Conservation (phyloP, 2,113 vertebrate genomes). For the Microcebus jonahi region DNA sequence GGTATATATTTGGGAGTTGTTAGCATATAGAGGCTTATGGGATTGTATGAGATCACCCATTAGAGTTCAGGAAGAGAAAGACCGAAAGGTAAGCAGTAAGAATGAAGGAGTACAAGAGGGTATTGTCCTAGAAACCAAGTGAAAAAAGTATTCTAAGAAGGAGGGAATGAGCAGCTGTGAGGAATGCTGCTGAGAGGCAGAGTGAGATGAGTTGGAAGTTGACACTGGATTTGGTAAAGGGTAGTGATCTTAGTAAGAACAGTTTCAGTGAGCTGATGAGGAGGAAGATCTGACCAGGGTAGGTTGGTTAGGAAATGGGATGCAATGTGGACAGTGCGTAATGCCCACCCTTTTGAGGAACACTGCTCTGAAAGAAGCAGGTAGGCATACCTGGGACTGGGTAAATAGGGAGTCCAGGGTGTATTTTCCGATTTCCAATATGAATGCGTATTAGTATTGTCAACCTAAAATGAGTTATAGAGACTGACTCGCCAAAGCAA, state of each 20-base stretch:
- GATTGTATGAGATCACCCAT: background rate
- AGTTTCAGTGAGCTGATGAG: background rate
- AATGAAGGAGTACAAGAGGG: background rate
- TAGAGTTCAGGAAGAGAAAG: slow-evolving; percentile 10
- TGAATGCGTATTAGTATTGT: background rate
- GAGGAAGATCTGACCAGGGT: background rate
- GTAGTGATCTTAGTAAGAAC: background rate
- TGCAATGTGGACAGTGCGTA: background rate
- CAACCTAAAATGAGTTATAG: background rate
- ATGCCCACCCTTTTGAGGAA: background rate
- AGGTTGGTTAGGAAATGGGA: background rate
- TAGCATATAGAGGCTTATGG: background rate
- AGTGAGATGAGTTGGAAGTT: background rate
- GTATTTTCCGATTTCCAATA: background rate
- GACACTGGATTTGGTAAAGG: background rate
- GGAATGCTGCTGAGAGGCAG: background rate
- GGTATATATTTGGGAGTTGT: background rate
- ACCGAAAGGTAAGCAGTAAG: background rate
- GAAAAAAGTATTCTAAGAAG: background rate
- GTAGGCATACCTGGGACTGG: background rate
- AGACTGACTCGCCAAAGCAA: background rate
- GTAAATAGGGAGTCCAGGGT: background rate
- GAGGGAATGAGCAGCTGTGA: background rate
- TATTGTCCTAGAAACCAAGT: background rate
- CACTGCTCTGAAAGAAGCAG: background rate